phyloP scores from a whole-genome alignment of 2,113 vertebrate genomes.

The Rhombomys opimus region DNA sequence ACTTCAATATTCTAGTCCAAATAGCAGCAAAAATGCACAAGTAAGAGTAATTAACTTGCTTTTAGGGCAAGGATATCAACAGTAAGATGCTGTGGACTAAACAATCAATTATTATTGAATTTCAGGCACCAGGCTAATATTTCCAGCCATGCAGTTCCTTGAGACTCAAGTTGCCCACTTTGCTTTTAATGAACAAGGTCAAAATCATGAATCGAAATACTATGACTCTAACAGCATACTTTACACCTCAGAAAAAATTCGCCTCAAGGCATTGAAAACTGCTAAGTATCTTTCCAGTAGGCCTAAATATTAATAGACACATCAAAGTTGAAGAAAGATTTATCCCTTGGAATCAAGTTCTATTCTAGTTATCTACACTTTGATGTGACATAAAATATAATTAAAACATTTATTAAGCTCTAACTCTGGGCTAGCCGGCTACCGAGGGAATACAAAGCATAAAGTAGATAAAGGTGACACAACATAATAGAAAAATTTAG shows the following conservation, averaged over 20 bases:
- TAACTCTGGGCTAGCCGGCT: conserved; percentile 13
- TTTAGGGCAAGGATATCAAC: conserved; percentile 82
- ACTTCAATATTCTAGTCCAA: conserved; percentile 78
- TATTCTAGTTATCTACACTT: conserved; percentile 37
- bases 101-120: conserved; percentile 87
- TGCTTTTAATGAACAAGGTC: conserved; percentile 84
- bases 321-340: conserved; percentile 64
- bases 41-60: conserved; percentile 81
- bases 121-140: conserved; percentile 78
- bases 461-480: conserved; percentile 39
- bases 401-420: conserved; percentile 65
- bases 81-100: conserved; percentile 80
- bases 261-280: conserved; percentile 70
- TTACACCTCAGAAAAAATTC: conserved; percentile 68
- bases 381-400: conserved; percentile 69
- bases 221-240: conserved; percentile 77
- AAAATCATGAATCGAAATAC: conserved; percentile 81
- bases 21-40: conserved; percentile 80
- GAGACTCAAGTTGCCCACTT: conserved; percentile 81
- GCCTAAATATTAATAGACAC: conserved; percentile 66
- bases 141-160: conserved; percentile 81
- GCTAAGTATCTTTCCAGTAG: conserved; percentile 55
- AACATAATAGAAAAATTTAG: conserved; percentile 52
- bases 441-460: conserved; percentile 34
- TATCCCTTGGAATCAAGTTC: conserved; percentile 62